A percentile compares a stretch with the other conserved stretches of the same genome.
Evolutionary conservation across 2,888 invertebrate species (phyloP).

Genomic region (Cheiracanthium punctorium): DNA sequence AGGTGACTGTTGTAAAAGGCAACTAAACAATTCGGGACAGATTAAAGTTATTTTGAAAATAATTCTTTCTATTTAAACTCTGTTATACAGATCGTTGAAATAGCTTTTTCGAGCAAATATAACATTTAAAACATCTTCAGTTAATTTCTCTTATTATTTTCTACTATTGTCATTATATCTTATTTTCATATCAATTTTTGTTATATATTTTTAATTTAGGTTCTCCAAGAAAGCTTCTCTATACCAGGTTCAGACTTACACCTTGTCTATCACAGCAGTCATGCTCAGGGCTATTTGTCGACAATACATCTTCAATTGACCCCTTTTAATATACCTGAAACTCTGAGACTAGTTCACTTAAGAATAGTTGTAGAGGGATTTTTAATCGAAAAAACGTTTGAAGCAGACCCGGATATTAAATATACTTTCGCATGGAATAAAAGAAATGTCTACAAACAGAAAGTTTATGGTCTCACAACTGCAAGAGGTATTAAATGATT

Average conservation of each 20-base stretch:
- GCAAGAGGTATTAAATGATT: conserved; percentile 82
- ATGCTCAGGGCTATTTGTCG: conserved; percentile 93
- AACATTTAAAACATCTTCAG: no score
- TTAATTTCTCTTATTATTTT: no score
- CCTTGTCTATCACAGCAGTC: conserved; percentile 95
- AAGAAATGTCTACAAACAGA: conserved; percentile 94
- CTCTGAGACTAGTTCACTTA: conserved; percentile 90
- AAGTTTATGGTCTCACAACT: conserved; percentile 96
- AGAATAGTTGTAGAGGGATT: conserved; percentile 96
- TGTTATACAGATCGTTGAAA: no score
- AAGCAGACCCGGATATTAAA: conserved; percentile 96
- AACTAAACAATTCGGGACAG: no score
- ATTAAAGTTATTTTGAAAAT: no score
- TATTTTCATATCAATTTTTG: no score
- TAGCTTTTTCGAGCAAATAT: no score
- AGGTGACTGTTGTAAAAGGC: no score
- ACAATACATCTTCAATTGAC: conserved; percentile 94
- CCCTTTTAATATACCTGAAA: conserved; percentile 87
- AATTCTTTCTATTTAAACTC: no score
- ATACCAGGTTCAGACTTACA: conserved; percentile 97
- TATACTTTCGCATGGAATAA: conserved; percentile 99
- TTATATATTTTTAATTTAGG: conserved; percentile 78
- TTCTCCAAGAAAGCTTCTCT: conserved; percentile 94
- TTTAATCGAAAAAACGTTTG: conserved; percentile 92
- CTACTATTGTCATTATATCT: no score